Evolutionary conservation across 1,140 invertebrate species (phyloP), one percentile per base, ranked within the genome.

Genomic region (Polyergus mexicanus): DNA sequence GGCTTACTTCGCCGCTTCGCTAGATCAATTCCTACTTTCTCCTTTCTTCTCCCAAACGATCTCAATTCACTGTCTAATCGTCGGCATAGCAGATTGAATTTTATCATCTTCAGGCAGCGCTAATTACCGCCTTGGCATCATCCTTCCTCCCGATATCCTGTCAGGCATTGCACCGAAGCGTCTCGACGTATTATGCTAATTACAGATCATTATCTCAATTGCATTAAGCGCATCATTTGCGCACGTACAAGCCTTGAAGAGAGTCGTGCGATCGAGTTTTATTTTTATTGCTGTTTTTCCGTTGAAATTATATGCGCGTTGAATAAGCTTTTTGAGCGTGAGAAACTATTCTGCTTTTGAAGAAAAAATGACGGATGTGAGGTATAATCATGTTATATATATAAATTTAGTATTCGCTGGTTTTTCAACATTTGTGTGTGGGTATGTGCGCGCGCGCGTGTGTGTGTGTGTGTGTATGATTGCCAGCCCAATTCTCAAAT

Each of bases 41-140:
- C 41, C 28, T 8, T 8, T 3, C n/a, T 38, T 22, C 11, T 54
- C 4, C 22, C 47, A 22, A 47, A 19, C 47, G 51, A 47, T 32
- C 77, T 84, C 81, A 77, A 89, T 72, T 74, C 86, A 51, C 10
- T 66, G 4, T 60, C 51, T 69, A 28, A 32, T 65, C 51, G 28
- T 41, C 28, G 72, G 47, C 74, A 80, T 68, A 51, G 86, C 56
- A 75, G 75, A 90, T 88, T 62, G 78, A 86, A 90, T 90, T 88
- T 84, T 84, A 84, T 22, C 76, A 16, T 32, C 58, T 66, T 75
- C 41, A 63, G 68, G 11, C 74, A 41, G 72, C 74, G 16, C 75
- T 88, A 88, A 89, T 88, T 88, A 76, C 75, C 56, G 22, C 74
- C 38, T 51, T 51, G 51, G 62, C 56, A 16, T 88, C 71, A 68